Evolutionary conservation across 2,113 vertebrate species (phyloP), one percentile per base, ranked within the genome.

Genomic region (Sclerurus mexicanus): DNA sequence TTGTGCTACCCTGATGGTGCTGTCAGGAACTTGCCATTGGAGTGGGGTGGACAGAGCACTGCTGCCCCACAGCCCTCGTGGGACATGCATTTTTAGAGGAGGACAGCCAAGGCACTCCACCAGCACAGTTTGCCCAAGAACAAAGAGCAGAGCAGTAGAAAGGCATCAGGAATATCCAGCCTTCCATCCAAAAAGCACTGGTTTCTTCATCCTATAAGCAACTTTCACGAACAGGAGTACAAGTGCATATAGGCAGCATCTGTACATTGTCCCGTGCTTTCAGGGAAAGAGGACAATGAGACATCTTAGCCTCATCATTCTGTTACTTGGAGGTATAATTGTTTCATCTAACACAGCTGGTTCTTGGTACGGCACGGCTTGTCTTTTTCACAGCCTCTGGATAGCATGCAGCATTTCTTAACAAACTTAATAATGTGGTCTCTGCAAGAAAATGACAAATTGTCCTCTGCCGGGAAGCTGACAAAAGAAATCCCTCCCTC

Each of bases 401-500:
- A 92, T 83, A 59, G 23, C 63, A 89, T 8, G 10, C 22, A 90
- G 68, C 44, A 50, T 60, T 96, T 88, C 89, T 96, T 96, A 76
- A 95, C 90, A 95, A 97, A 94, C 78, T 75, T 86, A 93, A 92
- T 72, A 91, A 92, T 10, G 27, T 46, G 56, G 78, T 97, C 85
- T 92, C 89, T 5, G 8, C 47, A 91, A 81, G 85, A 96, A 95
- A 95, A 97, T 86, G 82, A 97, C 69, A 90, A 86, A 95, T 59
- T 86, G 42, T 72, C 52, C 66, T 58, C 78, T 90, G 91, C 84
- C 84, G 86, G 80, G 53, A 90, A 94, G 62, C 67, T 78, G 91
- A 95, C 91, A 90, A 94, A 94, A 93, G 58, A 94, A 92, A 92
- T 52, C 49, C 72, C 93, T 96, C 47, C 88, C 82, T 94, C 86